Evolutionary conservation across 1,140 invertebrate genomes (phyloP).

Genomic region (Pogonomyrmex californicus): DNA sequence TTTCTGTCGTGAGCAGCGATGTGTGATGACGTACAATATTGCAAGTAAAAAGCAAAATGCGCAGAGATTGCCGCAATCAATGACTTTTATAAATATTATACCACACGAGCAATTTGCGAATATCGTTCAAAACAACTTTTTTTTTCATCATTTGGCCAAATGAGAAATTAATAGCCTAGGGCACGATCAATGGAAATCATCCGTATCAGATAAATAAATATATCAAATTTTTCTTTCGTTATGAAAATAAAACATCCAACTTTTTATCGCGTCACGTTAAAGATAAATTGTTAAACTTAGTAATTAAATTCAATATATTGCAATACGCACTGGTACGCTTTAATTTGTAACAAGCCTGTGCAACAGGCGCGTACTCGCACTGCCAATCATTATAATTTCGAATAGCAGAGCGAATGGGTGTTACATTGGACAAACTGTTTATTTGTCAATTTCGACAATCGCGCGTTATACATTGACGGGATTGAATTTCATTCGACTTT

Average conservation of each 20-base stretch:
- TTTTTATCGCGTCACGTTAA: background rate
- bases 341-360: background rate
- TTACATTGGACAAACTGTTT: background rate
- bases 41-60: background rate
- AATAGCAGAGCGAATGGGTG: background rate
- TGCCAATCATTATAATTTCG: constrained; percentile 15
- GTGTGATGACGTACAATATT: background rate
- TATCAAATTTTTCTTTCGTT: background rate
- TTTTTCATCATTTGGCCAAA: background rate
- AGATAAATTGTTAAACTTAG: background rate
- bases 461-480: background rate
- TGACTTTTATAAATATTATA: background rate
- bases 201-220: background rate
- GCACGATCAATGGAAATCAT: background rate
- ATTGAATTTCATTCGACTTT: constrained; percentile 17
- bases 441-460: constrained; percentile 24
- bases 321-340: background rate
- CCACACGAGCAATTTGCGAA: background rate
- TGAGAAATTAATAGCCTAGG: background rate
- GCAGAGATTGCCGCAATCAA: background rate
- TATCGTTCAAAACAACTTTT: background rate
- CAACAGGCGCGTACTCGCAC: background rate
- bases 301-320: constrained; percentile 10
- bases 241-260: background rate
- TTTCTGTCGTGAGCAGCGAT: background rate